phyloP scores from a whole-genome alignment of 1,140 invertebrate species.

The Ruditapes philippinarum region DNA sequence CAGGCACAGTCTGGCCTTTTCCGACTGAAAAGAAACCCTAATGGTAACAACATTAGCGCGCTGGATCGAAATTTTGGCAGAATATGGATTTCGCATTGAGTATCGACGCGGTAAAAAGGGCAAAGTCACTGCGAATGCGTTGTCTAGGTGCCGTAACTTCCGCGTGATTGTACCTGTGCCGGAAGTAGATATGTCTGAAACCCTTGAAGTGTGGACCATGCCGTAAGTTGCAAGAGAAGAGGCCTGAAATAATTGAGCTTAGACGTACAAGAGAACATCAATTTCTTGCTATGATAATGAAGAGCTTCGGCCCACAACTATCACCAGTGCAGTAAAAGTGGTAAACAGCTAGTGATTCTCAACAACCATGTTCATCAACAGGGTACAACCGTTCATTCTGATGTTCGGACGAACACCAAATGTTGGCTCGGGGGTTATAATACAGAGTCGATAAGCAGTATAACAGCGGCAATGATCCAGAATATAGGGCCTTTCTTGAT shows the following conservation, averaged over 20 bases:
- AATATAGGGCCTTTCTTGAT: background rate
- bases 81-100: conserved; percentile 68
- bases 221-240: background rate
- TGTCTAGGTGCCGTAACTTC: conserved; percentile 63
- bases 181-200: background rate
- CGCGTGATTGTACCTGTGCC: conserved; percentile 10
- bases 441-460: background rate
- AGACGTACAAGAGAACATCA: too few relatives aligned
- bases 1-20: conserved; percentile 26
- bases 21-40: background rate
- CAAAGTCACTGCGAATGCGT: conserved; percentile 74
- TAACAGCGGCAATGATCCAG: background rate
- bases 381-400: too few relatives aligned
- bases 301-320: too few relatives aligned
- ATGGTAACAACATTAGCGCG: conserved; percentile 57
- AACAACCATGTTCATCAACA: too few relatives aligned
- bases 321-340: too few relatives aligned
- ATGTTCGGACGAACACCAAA: background rate
- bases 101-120: conserved; percentile 69
- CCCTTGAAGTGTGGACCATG: conserved; percentile 39
- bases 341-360: too few relatives aligned
- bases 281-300: background rate
- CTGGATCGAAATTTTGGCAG: too few relatives aligned
- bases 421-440: background rate
- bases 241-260: background rate